phyloP scores from a whole-genome alignment of 53 echinoderm and acorn worm species.

The Holothuria leucospilota region DNA sequence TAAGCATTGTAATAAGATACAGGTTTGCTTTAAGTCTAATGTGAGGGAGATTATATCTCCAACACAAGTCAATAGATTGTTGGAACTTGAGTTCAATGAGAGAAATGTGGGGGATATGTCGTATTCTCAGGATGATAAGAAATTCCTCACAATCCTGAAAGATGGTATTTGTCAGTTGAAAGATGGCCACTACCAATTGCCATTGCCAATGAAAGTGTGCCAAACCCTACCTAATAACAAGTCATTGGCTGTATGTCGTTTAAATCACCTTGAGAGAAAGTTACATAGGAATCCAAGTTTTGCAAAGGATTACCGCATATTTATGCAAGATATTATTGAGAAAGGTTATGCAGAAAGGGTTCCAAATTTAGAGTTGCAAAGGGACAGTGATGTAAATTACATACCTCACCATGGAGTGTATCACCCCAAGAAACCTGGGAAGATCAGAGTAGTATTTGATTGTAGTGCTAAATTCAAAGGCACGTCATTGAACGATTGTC shows the following conservation, averaged over 20 bases:
- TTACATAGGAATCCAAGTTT: background rate
- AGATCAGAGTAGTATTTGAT: too few relatives aligned
- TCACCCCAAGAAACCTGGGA: too few relatives aligned
- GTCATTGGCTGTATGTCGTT: background rate
- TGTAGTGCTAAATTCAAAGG: too few relatives aligned
- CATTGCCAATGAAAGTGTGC: background rate
- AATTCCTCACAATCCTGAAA: background rate
- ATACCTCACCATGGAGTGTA: too few relatives aligned
- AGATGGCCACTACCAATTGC: slow-evolving; percentile 4
- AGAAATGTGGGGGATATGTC: background rate
- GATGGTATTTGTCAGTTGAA: background rate
- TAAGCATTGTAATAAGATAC: background rate
- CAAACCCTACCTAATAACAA: too few relatives aligned
- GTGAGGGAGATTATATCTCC: too few relatives aligned
- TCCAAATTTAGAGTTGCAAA: background rate
- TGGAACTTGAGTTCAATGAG: background rate
- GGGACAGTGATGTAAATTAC: background rate
- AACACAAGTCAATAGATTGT: too few relatives aligned
- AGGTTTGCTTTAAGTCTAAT: background rate
- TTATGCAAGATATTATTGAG: too few relatives aligned
- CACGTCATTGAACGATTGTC: slow-evolving; percentile 18
- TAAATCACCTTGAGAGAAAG: background rate
- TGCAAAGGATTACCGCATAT: background rate
- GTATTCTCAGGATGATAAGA: background rate
- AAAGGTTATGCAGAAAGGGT: too few relatives aligned